Base-by-base conservation (phyloP, 1,140 invertebrate species). In the Trinorchestia longiramus region DNA sequence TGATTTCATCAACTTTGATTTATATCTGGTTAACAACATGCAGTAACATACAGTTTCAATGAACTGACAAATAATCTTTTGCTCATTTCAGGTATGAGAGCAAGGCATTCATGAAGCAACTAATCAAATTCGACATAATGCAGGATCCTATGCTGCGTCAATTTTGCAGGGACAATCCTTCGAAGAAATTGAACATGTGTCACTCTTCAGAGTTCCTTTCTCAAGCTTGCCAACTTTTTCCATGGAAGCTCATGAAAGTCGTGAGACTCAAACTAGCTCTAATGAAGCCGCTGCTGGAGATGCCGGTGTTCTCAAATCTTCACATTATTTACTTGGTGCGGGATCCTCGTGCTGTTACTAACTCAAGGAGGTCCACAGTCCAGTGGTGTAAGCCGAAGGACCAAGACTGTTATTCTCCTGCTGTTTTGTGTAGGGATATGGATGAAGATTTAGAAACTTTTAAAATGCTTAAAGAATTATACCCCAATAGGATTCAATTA, bases 201-300 rank as follows among this genome's bases (percentile, higher is more conserved):
- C 96, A 95, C 87, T 96, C 97, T 87, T 87, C 96, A 0, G 45
- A 96, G 43, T 97, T 97, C 96, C 57, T 97, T 40, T 91, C 87
- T 43, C 87, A 95, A n/a, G 95, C 96, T 97, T 99, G 99, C 97
- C 98, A 98, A 97, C 97, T 99, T 95, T 99, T 99, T 97, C 98
- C 98, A 44, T 98, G 99, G 97, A 98, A 99, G 97, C 98, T 98
- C 95, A 98, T 99, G 98, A 99, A 99, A 97, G 98, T 98, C 95
- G 98, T 99, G 0, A 97, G 98, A 95, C 97, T 99, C 95, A 97
- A 98, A 96, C 97, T 99, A 96, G 97, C 97, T 53, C 98, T 98
- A 1, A 98, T 98, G 57, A 98, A 98, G 97, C 97, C 98, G 94
- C 97, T 99, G 77, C 97, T 99, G 62, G 97, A 98, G 96, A 98